Conservation (phyloP, 2,113 vertebrate genomes). For the Anoura caudifer region DNA sequence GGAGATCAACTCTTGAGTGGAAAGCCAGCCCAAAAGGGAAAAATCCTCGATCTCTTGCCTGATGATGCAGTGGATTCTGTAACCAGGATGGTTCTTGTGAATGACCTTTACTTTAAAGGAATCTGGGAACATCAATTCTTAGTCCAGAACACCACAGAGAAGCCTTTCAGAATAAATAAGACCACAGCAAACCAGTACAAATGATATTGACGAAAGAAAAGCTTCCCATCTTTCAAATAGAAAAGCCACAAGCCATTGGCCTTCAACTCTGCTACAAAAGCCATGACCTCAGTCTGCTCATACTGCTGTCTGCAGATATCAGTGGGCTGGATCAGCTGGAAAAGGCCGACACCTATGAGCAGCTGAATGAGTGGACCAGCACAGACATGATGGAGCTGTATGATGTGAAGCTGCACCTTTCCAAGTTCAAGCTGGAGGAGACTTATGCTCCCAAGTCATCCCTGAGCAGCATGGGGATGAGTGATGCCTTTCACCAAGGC, state of each 20-base stretch:
- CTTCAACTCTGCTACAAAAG: slow-evolving; percentile 87
- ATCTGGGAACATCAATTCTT: slow-evolving; percentile 85
- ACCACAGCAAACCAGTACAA: slow-evolving; percentile 82
- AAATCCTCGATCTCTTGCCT: slow-evolving; percentile 89
- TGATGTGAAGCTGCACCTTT: slow-evolving; percentile 82
- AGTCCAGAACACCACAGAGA: slow-evolving; percentile 78
- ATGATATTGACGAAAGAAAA: slow-evolving; percentile 85
- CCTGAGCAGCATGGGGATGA: slow-evolving; percentile 86
- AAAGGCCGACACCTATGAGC: slow-evolving; percentile 82
- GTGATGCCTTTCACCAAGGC: slow-evolving; percentile 77
- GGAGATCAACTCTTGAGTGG: slow-evolving; percentile 81
- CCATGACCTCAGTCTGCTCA: slow-evolving; percentile 88
- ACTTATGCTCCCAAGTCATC: slow-evolving; percentile 82
- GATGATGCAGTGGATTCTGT: slow-evolving; percentile 39
- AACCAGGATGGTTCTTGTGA: slow-evolving; percentile 87
- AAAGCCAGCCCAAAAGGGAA: slow-evolving; percentile 82
- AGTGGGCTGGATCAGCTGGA: slow-evolving; percentile 86
- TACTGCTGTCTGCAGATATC: slow-evolving; percentile 84
- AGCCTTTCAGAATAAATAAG: slow-evolving; percentile 88
- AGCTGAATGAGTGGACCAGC: slow-evolving; percentile 83
- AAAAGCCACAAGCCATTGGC: slow-evolving; percentile 76
- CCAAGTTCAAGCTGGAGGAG: slow-evolving; percentile 87
- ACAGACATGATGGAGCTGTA: slow-evolving; percentile 78
- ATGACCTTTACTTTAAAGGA: slow-evolving; percentile 94
- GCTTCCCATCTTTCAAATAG: slow-evolving; percentile 76